These are phyloP conservation scores for Macaria liturata DNA, from an alignment of 2,888 invertebrate species.

Conservation along the genomic window DNA sequence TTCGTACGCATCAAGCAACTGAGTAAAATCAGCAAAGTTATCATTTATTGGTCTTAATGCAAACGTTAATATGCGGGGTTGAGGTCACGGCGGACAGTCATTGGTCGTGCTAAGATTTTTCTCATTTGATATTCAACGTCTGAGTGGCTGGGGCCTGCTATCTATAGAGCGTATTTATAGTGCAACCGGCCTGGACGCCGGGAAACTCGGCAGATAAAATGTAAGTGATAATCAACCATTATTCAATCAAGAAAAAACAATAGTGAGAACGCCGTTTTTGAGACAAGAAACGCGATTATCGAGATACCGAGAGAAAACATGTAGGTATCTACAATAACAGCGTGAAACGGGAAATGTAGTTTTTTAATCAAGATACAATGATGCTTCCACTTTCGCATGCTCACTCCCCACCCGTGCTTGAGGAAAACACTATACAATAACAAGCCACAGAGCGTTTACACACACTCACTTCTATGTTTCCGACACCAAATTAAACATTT, in stretches of 20 bases:
- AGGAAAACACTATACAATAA: conserved; percentile 17
- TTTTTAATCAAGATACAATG: conserved; percentile 39
- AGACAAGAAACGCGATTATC: conserved; percentile 29
- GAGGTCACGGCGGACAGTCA: conserved; percentile 40
- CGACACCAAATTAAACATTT: too few relatives aligned
- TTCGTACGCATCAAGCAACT: too few relatives aligned
- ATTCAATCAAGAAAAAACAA: conserved; percentile 16
- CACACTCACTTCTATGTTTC: too few relatives aligned
- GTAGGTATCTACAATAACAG: conserved; percentile 8
- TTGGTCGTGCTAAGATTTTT: conserved; percentile 59
- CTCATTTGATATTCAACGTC: conserved; percentile 71
- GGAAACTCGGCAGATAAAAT: conserved; percentile 45
- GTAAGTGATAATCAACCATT: conserved; percentile 29
- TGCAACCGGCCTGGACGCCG: conserved; percentile 52
- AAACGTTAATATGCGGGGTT: conserved; percentile 34
- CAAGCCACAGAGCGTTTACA: background rate
- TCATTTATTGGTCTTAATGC: conserved; percentile 6
- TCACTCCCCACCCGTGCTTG: conserved; percentile 5
- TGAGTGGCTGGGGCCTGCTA: conserved; percentile 59
- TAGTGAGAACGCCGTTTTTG: conserved; percentile 15
- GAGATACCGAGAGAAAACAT: conserved; percentile 22
- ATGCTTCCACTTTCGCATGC: conserved; percentile 38
- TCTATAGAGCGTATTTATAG: conserved; percentile 67
- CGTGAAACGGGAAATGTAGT: conserved; percentile 20
- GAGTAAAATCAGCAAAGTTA: conserved; percentile 1